Evolutionary conservation across 64 coral and sea anemone genomes (phyloP).

Genomic region (Actinia tenebrosa): DNA sequence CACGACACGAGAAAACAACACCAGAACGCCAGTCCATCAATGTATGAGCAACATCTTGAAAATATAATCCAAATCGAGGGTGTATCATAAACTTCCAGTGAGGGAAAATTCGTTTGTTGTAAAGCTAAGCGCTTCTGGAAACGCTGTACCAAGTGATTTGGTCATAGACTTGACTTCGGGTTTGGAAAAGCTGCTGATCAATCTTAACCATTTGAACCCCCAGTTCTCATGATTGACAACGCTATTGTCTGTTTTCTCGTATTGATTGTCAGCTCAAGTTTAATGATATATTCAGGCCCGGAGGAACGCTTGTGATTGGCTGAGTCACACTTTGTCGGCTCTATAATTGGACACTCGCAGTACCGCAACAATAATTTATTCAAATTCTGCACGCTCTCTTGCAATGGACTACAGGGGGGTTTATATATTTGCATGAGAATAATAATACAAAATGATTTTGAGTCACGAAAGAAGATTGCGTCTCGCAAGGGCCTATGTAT

Average conservation of each 20-base stretch:
- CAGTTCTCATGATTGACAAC: not conserved
- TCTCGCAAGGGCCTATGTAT: not conserved
- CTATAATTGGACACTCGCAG: not conserved
- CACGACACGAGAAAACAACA: slow-evolving; percentile 1
- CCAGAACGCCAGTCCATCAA: not conserved
- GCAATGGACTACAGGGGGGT: slow-evolving; percentile 14
- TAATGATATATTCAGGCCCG: slow-evolving; percentile 7
- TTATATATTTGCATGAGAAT: slow-evolving; percentile 15
- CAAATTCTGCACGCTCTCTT: slow-evolving; percentile 20
- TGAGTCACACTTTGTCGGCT: not conserved
- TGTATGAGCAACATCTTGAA: not conserved
- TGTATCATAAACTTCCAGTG: not conserved
- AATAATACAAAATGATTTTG: not conserved
- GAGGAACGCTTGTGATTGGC: slow-evolving; percentile 3
- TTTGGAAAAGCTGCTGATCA: slow-evolving; percentile 28
- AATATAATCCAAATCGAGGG: not conserved
- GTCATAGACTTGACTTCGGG: slow-evolving; percentile 21
- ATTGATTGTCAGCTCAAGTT: slow-evolving; percentile 27
- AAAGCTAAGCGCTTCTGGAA: not conserved
- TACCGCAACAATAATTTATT: slow-evolving; percentile 7
- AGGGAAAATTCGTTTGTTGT: not conserved
- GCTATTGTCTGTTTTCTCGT: slow-evolving; percentile 25
- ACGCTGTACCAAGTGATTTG: not conserved
- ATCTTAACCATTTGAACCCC: not conserved
- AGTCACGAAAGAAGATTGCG: not conserved